These are phyloP conservation scores for Limnodromus scolopaceus DNA, from an alignment of 2,797 vertebrate species.

Conservation along the genomic window DNA sequence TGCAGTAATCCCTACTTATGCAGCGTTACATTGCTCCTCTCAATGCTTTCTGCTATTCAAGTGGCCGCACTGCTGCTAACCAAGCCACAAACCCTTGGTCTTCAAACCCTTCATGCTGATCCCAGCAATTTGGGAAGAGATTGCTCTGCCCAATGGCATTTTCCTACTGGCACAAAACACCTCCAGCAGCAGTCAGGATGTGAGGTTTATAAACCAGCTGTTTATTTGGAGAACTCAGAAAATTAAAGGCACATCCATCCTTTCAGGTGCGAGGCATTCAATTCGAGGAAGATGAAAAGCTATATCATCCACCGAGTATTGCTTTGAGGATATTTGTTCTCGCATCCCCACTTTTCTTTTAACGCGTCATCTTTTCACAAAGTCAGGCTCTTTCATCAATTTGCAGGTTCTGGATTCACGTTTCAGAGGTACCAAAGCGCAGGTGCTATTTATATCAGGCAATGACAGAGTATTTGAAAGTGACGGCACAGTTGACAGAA, in stretches of 20 bases:
- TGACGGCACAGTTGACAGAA: neutral
- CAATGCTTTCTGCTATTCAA: neutral
- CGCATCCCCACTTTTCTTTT: neutral
- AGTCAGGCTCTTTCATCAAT: neutral
- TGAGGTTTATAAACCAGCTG: neutral
- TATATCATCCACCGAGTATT: neutral
- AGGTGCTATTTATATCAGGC: neutral
- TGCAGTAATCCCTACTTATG: neutral
- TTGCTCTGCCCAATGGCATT: neutral
- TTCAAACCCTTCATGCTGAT: neutral
- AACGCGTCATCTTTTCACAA: neutral
- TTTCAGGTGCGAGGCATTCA: neutral
- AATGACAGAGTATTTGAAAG: neutral
- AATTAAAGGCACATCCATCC: neutral
- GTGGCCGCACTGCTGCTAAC: neutral
- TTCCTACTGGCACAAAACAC: neutral
- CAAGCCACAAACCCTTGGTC: neutral
- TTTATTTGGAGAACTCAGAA: neutral
- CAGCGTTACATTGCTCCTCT: neutral
- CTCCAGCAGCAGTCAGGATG: neutral
- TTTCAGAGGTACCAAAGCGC: neutral
- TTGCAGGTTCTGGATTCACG: neutral
- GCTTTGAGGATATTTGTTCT: neutral
- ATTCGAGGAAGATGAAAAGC: neutral
- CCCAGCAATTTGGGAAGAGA: fast-evolving